A percentile compares a stretch with the other conserved stretches of the same genome.
These are phyloP conservation scores for Donacobius atricapilla DNA, from an alignment of 2,113 vertebrate species.

Conservation along the genomic window DNA sequence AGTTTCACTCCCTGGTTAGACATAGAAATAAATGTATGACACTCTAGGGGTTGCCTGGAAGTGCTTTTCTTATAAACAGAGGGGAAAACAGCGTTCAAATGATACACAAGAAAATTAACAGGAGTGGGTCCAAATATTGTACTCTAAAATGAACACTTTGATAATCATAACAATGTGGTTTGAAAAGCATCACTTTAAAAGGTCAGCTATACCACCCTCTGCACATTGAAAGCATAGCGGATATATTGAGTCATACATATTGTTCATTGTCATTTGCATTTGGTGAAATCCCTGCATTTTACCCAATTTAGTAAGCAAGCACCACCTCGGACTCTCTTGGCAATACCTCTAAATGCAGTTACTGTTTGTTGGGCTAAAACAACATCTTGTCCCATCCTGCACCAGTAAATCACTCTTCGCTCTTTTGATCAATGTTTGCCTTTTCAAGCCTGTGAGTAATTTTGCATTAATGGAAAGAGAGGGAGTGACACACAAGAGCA, in stretches of 20 bases:
- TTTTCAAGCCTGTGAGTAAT: conserved; percentile 19
- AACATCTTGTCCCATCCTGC: conserved; percentile 1
- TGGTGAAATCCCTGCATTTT: conserved; percentile 80
- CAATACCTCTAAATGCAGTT: conserved; percentile 45
- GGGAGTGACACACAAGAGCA: neutral
- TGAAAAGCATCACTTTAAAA: conserved; percentile 73
- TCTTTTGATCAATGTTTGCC: conserved; percentile 8
- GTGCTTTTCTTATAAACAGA: neutral
- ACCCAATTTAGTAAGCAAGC: conserved; percentile 70
- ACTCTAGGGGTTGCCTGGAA: neutral
- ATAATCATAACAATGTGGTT: conserved; percentile 76
- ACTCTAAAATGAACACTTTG: conserved; percentile 46
- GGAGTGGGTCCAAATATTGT: conserved; percentile 37
- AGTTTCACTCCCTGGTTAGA: neutral
- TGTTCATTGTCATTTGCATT: conserved; percentile 82
- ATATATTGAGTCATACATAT: conserved; percentile 79
- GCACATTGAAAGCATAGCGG: conserved; percentile 72
- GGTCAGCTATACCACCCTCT: conserved; percentile 68
- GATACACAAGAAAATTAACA: neutral
- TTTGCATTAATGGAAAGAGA: neutral
- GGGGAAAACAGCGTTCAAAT: neutral
- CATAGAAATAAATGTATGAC: neutral
- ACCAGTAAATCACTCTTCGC: neutral
- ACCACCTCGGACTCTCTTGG: conserved; percentile 59
- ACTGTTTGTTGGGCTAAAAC: conserved; percentile 52